Conservation (phyloP, 2,888 invertebrate species). For the Brachyptera risi region DNA sequence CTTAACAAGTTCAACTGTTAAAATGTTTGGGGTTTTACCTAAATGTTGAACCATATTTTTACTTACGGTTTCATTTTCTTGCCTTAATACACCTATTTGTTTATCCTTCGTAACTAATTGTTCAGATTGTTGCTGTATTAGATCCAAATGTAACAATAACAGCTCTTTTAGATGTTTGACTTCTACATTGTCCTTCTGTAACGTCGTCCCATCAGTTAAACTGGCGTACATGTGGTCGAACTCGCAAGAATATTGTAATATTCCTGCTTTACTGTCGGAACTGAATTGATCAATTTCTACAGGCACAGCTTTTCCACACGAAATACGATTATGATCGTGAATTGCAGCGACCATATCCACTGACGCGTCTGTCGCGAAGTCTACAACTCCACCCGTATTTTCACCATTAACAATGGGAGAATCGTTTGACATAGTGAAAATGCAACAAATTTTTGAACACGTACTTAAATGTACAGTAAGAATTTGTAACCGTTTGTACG, state of each 20-base stretch:
- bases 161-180: constrained; percentile 72
- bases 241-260: constrained; percentile 56
- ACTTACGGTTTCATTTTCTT: constrained; percentile 76
- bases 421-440: constrained; percentile 29
- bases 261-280: constrained; percentile 51
- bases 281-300: constrained; percentile 31
- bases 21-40: no score
- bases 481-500: no score
- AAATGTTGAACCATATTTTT: not conserved
- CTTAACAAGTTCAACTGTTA: not conserved
- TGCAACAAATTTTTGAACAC: not conserved
- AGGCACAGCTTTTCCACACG: constrained; percentile 33
- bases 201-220: constrained; percentile 35
- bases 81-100: constrained; percentile 62
- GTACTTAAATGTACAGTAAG: no score
- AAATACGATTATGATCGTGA: constrained; percentile 34
- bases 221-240: constrained; percentile 73
- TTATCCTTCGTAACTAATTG: constrained; percentile 76
- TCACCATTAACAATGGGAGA: constrained; percentile 34
- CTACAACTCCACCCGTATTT: constrained; percentile 33
- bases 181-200: constrained; percentile 43
- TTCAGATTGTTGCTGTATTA: constrained; percentile 88
- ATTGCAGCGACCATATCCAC: constrained; percentile 35
- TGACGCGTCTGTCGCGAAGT: constrained; percentile 34
- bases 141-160: constrained; percentile 75